Percentiles rank a stretch among this genome's conserved stretches.
phyloP scores from a whole-genome alignment of 2,888 invertebrate genomes.

The Parascotia fuliginaria region DNA sequence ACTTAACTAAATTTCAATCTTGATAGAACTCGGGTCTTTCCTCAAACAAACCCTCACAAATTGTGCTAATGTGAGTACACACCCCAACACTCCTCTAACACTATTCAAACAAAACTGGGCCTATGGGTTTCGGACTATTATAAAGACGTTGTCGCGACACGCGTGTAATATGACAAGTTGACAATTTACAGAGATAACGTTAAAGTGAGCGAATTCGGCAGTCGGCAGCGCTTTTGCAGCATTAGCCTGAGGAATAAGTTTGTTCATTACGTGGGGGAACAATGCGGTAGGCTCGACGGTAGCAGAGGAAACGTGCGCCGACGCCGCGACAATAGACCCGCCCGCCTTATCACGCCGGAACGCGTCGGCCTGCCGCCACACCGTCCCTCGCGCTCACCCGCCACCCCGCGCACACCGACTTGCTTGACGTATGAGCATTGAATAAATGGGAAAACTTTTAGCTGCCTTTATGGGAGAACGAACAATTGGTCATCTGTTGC shows the following conservation, averaged over 20 bases:
- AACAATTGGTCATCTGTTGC: slow-evolving; percentile 84
- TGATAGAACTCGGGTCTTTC: slow-evolving; percentile 69
- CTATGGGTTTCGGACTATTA: slow-evolving; percentile 70
- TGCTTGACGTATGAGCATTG: slow-evolving; percentile 82
- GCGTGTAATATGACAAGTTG: slow-evolving; percentile 60
- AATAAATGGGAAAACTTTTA: slow-evolving; percentile 85
- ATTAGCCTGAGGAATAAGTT: slow-evolving; percentile 83
- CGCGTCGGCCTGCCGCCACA: slow-evolving; percentile 64
- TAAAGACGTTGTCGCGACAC: slow-evolving; percentile 53
- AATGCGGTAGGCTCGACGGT: slow-evolving; percentile 81
- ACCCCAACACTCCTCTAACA: slow-evolving; percentile 67
- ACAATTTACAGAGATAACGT: slow-evolving; percentile 73
- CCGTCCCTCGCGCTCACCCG: slow-evolving; percentile 22
- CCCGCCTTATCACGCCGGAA: slow-evolving; percentile 84
- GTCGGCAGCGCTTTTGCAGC: slow-evolving; percentile 66
- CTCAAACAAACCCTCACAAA: slow-evolving; percentile 72
- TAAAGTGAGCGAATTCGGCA: slow-evolving; percentile 74
- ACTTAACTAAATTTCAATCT: slow-evolving; percentile 48
- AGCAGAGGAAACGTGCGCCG: slow-evolving; percentile 84
- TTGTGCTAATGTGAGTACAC: slow-evolving; percentile 73
- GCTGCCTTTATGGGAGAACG: slow-evolving; percentile 76
- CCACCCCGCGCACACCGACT: slow-evolving; percentile 50
- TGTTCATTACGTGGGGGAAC: slow-evolving; percentile 82
- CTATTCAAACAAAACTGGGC: slow-evolving; percentile 80
- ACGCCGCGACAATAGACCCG: slow-evolving; percentile 80